A percentile compares a stretch with the other conserved stretches of the same genome.
phyloP scores from a whole-genome alignment of 2,113 vertebrate genomes.

The Tursiops truncatus region DNA sequence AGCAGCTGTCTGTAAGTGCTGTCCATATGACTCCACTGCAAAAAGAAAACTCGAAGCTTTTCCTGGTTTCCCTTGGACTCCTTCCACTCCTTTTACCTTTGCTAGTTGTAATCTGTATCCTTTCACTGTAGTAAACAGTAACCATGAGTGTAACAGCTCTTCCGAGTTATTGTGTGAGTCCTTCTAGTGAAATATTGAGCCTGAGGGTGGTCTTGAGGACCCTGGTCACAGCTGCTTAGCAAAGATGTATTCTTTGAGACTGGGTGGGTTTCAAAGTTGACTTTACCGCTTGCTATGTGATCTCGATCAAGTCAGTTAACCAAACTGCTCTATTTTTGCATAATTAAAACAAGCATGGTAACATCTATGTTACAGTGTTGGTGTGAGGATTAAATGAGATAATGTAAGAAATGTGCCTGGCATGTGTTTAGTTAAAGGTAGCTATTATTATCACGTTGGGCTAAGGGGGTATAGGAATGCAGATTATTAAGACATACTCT shows the following conservation, averaged over 20 bases:
- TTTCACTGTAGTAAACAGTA: not conserved
- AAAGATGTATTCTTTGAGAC: not conserved
- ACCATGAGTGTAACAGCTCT: not conserved
- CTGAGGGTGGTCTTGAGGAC: not conserved
- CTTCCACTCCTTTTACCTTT: not conserved
- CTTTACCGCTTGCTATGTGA: not conserved
- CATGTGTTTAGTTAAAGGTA: not conserved
- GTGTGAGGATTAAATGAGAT: constrained; percentile 33
- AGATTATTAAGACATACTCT: not conserved
- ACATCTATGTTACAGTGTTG: not conserved
- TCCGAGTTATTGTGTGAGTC: not conserved
- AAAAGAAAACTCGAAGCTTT: not conserved
- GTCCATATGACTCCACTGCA: not conserved
- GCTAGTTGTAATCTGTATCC: not conserved
- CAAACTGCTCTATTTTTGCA: not conserved
- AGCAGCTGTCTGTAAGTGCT: not conserved
- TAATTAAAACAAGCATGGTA: not conserved
- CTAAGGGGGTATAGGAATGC: not conserved
- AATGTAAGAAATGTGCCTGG: not conserved
- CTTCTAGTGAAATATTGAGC: not conserved
- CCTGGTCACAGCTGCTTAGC: not conserved
- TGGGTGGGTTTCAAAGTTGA: not conserved
- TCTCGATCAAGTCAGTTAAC: not conserved
- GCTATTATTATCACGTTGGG: not conserved
- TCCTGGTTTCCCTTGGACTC: not conserved